Percentiles rank a stretch among this genome's conserved stretches.
phyloP scores from a whole-genome alignment of 2,888 invertebrate genomes.

The Melanotus villosus region DNA sequence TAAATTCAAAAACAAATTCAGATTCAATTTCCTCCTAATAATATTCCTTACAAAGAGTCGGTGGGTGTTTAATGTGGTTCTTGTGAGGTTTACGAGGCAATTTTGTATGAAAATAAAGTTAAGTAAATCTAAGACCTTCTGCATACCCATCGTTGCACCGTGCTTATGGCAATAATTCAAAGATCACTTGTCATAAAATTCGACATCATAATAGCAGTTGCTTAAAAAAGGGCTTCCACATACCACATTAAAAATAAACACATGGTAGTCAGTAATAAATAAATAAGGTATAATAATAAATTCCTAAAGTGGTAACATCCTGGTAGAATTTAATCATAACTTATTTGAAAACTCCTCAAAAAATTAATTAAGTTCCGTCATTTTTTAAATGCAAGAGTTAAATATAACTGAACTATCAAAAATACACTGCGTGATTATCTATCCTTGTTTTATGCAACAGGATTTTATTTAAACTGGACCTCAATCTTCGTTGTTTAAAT shows the following conservation, averaged over 20 bases:
- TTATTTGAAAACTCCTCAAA: no score
- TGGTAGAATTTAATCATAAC: no score
- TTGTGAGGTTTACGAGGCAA: conserved; percentile 13
- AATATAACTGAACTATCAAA: no score
- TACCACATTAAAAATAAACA: background rate
- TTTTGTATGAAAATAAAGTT: conserved; percentile 14
- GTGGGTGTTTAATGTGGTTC: conserved; percentile 17
- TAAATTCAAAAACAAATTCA: no score
- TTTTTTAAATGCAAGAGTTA: no score
- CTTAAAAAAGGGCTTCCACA: background rate
- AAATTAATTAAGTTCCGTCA: no score
- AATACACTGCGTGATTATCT: no score
- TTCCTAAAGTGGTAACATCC: no score
- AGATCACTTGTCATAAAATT: conserved; percentile 15
- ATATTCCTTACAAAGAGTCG: background rate
- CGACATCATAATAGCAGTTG: background rate
- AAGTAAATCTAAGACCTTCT: conserved; percentile 10
- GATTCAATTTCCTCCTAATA: background rate
- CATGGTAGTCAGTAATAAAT: background rate
- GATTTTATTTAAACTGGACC: no score
- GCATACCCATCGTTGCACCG: background rate
- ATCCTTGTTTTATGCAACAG: no score
- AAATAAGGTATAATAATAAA: no score
- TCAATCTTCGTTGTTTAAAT: no score
- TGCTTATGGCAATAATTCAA: conserved; percentile 4